Base-by-base conservation (phyloP, 2,113 vertebrate genomes). In the Ovibos moschatus region DNA sequence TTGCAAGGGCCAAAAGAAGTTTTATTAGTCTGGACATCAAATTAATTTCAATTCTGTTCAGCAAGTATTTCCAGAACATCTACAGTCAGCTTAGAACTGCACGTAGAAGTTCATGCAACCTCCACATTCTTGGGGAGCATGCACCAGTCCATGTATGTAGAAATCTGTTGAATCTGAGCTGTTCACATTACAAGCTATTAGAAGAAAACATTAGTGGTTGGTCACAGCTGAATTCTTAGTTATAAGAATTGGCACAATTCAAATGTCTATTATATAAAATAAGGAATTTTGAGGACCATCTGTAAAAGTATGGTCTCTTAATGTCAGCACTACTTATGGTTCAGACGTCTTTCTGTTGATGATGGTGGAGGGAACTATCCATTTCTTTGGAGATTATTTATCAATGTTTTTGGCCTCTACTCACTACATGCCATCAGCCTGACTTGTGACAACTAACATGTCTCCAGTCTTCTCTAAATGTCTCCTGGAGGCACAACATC, bases 1-100 rank as follows among this genome's bases (percentile, higher is more conserved):
- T 78, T 91, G 15, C 64, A 94, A 94, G 67, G 51, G 4, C 15
- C 17, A 17, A 27, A 23, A 17, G 50, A 92, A 81, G 87, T 85
- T 95, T 91, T 87, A 76, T 89, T 47, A 92, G 7, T 53, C 17
- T 53, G n/a, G 94, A 79, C 10, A 94, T 89, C 86, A 93, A 76
- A 83, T 92, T 97, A 47, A 74, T 86, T 97, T 95, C 53, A 47
- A 15, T 95, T 94, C 15, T 51, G 25, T 47, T 93, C 23, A 79
- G 74, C 17, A 92, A 87, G 51, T 93, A 83, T 93, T 94, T 97
- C 60, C 23, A 79, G 43, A 47, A 78, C 12, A 79, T 79, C 43
- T 45, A n/a, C 36, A 47, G 11, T 81, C 12, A 89, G 3, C n/a
- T 85, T 40, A 58, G 84, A 87, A 55, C 10, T 13, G 10, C 36